These are phyloP conservation scores for Puffinus mauretanicus DNA, from an alignment of 2,113 vertebrate species.

Conservation along the genomic window DNA sequence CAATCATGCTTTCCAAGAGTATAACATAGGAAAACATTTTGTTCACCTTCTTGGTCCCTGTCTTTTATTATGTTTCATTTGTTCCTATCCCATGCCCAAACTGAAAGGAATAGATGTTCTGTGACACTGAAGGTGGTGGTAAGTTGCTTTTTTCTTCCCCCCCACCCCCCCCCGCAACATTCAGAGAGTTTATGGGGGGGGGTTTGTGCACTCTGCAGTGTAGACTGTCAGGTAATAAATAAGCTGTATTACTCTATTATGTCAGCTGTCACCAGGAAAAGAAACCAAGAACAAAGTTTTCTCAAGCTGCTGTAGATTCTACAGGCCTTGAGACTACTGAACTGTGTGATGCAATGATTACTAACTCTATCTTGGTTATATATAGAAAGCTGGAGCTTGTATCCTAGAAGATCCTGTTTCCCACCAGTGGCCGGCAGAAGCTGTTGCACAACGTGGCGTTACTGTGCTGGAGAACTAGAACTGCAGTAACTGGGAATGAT, in stretches of 20 bases:
- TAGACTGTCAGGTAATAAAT: not conserved
- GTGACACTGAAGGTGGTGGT: not conserved
- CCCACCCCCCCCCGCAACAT: not conserved
- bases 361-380: not conserved
- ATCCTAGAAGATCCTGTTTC: not conserved
- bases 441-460: not conserved
- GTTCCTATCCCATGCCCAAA: not conserved
- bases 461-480: not conserved
- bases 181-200: not conserved
- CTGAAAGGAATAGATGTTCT: not conserved
- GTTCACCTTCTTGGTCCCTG: not conserved
- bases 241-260: not conserved
- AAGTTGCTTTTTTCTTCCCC: not conserved
- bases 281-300: not conserved
- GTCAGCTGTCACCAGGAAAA: not conserved
- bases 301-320: not conserved
- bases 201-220: not conserved
- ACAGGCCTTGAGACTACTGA: not conserved
- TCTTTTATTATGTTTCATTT: not conserved
- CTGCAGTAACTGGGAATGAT: not conserved
- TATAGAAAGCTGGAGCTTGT: not conserved
- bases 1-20: not conserved
- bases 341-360: not conserved
- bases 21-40: not conserved
- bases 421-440: not conserved